Percentiles rank a stretch among this genome's conserved stretches.
These are phyloP conservation scores for Teleogryllus occipitalis DNA, from an alignment of 1,140 invertebrate genomes.

Conservation along the genomic window DNA sequence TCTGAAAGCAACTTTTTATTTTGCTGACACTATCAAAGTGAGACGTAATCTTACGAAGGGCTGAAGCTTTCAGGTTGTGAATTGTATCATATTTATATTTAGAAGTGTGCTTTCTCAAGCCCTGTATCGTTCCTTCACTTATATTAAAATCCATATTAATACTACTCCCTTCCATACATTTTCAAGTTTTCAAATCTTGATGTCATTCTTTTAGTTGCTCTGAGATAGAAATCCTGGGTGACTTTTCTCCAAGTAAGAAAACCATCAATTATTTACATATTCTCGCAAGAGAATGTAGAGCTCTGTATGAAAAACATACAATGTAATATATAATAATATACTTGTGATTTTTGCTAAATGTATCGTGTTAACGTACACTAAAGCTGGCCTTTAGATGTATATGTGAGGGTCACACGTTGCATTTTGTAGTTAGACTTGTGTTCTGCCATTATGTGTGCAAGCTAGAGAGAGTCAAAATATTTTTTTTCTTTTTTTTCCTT, in stretches of 20 bases:
- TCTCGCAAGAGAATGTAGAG: too few relatives aligned
- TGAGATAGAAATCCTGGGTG: too few relatives aligned
- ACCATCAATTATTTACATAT: too few relatives aligned
- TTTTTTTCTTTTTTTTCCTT: too few relatives aligned
- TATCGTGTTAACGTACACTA: not conserved
- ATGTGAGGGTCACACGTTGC: not conserved
- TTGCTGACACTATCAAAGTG: not conserved
- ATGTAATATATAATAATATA: not conserved
- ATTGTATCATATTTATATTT: not conserved
- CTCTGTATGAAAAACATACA: not conserved
- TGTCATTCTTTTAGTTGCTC: too few relatives aligned
- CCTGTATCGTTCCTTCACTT: too few relatives aligned
- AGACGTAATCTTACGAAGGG: not conserved
- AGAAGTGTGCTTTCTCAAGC: not conserved
- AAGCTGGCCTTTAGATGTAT: constrained; percentile 4
- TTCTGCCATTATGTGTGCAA: not conserved
- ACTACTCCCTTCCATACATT: too few relatives aligned
- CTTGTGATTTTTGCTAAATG: constrained; percentile 5
- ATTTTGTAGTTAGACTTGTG: not conserved
- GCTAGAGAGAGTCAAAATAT: not conserved
- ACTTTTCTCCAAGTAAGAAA: too few relatives aligned
- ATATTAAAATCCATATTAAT: too few relatives aligned
- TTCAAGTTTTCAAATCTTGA: too few relatives aligned
- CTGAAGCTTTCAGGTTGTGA: not conserved
- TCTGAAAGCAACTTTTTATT: not conserved